Evolutionary conservation across 2,113 vertebrate species (phyloP).

Genomic region (Boulengeromyrus knoepffleri): DNA sequence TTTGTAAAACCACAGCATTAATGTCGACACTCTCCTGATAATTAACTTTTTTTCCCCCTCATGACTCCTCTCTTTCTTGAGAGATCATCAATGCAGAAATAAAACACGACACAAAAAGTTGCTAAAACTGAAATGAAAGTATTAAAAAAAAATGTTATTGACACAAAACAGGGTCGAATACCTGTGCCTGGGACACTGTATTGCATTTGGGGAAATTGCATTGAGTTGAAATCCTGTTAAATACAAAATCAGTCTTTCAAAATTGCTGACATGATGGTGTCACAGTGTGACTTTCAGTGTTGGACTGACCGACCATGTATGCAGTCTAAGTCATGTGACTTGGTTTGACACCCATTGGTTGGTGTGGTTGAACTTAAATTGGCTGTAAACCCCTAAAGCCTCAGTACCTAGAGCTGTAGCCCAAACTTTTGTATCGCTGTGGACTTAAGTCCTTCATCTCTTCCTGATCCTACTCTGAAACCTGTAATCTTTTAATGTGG

Average conservation of each 20-base stretch:
- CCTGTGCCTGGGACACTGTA: background rate
- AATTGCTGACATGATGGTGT: background rate
- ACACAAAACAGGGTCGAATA: background rate
- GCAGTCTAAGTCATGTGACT: slow-evolving; percentile 1
- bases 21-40: background rate
- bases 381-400: slow-evolving; percentile 29
- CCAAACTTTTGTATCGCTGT: slow-evolving; percentile 30
- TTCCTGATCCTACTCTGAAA: slow-evolving; percentile 38
- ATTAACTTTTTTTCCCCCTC: background rate
- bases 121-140: background rate
- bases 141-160: background rate
- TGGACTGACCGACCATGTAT: background rate
- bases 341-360: background rate
- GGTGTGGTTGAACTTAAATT: slow-evolving; percentile 4
- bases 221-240: background rate
- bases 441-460: slow-evolving; percentile 32
- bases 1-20: background rate
- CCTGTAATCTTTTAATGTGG: slow-evolving; percentile 42
- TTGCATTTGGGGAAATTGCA: background rate
- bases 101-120: background rate
- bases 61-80: background rate
- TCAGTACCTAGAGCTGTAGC: slow-evolving; percentile 24
- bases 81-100: background rate
- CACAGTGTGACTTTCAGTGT: background rate
- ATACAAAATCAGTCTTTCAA: background rate